Percentiles rank a stretch among this genome's conserved stretches.
phyloP scores from a whole-genome alignment of 2,113 vertebrate genomes.

The Hystrix brachyura region DNA sequence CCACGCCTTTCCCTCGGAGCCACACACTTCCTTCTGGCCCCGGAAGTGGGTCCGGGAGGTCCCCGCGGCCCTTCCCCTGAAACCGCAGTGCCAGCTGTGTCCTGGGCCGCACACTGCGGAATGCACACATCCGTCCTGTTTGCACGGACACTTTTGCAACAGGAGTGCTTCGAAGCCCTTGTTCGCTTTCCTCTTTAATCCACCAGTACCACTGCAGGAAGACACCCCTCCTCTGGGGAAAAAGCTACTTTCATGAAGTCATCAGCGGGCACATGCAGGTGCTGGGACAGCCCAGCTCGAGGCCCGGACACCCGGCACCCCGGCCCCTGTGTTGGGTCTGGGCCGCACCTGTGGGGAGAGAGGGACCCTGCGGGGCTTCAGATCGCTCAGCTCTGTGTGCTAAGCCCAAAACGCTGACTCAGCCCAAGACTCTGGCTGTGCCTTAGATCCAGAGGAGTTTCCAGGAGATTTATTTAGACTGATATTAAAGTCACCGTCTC shows the following conservation, averaged over 20 bases:
- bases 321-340: too few species aligned
- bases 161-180: not conserved
- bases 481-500: not conserved
- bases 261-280: constrained; percentile 53
- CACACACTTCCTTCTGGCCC: not conserved
- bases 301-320: not conserved
- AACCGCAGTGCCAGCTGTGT: not conserved
- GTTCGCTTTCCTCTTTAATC: not conserved
- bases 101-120: too few species aligned
- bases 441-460: not conserved
- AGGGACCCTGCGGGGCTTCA: not conserved
- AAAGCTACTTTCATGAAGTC: constrained; percentile 47
- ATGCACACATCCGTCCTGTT: not conserved
- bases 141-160: not conserved
- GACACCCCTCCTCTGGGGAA: not conserved
- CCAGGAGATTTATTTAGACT: not conserved
- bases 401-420: not conserved
- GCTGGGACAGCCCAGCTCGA: constrained; percentile 57
- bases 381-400: constrained; percentile 14
- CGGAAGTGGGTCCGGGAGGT: too few species aligned
- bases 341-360: too few species aligned
- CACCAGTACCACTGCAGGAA: constrained; percentile 35
- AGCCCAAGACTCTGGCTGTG: not conserved
- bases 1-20: not conserved
- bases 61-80: too few species aligned